Evolutionary conservation across 1,140 invertebrate species (phyloP), one percentile per base, ranked within the genome.

Genomic region (Magallana angulata): DNA sequence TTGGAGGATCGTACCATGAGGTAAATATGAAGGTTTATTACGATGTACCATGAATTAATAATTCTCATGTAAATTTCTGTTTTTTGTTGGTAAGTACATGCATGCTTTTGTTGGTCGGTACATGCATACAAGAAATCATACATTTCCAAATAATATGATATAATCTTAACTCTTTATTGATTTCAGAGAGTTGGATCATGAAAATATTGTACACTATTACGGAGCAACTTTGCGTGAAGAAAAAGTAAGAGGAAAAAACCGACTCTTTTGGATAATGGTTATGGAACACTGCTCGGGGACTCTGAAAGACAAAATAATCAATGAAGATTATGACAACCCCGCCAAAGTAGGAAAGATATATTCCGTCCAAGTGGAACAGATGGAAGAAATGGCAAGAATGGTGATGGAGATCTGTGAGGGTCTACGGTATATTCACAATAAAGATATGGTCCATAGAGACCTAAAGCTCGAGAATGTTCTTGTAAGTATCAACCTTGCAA

Each of bases 381-480:
- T 93, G 85, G 82, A 88, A 62, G 84, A 85, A 16, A 87, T 93
- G 84, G 85, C 90, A 3, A 62, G 85, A 80, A 90, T 89, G 56
- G 89, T 82, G 16, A 68, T 85, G 0, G 92, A 93, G 85, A 90
- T 93, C 1, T 91, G 89, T 85, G 82, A 86, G 36, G 93, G 89
- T 1, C 76, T 94, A n/a, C 57, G 60, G 5, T 94, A 92, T 82
- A 68, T 94, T 8, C 93, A 94, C 87, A 60, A 89, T 5, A 92
- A 91, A 76, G 85, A 88, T 48, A 60, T 93, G 18, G 90, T 93
- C 11, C 93, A 94, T 84, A 86, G 93, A 18, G 93, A 94, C 80
- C 83, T 94, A 24, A 94, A 93, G 56, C 85, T 91, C 16, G 92
- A 94, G 59, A 94, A 94, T 71, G 88, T 94, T 62, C 57, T 94